These are phyloP conservation scores for Sebastolobus alascanus DNA, from an alignment of 2,797 vertebrate genomes.

Conservation along the genomic window DNA sequence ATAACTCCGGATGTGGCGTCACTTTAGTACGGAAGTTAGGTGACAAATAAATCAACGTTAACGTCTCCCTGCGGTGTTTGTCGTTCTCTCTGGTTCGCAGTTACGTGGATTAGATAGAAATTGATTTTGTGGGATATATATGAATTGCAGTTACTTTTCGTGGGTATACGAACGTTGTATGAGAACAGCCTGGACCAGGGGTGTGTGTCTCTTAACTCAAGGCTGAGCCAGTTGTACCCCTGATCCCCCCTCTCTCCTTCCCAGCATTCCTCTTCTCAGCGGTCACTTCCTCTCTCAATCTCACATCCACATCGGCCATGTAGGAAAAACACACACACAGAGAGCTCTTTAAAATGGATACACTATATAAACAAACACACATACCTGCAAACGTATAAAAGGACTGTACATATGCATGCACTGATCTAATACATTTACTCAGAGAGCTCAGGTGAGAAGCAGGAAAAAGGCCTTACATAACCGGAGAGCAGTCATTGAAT, in stretches of 20 bases:
- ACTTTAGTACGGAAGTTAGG: no score
- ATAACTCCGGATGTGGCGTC: no score
- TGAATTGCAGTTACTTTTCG: no score
- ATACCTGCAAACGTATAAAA: conserved; percentile 23
- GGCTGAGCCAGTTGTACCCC: conserved; percentile 6
- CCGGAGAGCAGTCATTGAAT: conserved; percentile 27
- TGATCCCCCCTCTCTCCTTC: conserved; percentile 35
- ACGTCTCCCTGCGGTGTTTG: no score
- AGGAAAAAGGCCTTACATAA: conserved; percentile 54
- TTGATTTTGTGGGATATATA: no score
- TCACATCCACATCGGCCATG: conserved; percentile 61
- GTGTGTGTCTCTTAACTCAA: conserved; percentile 50
- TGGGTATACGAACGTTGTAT: background rate
- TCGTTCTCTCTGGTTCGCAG: no score
- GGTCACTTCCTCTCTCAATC: conserved; percentile 78
- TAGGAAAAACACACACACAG: conserved; percentile 26
- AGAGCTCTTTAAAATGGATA: background rate
- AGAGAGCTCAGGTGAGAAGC: conserved; percentile 53
- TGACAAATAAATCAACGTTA: no score
- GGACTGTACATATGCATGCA: background rate
- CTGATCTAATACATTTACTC: conserved; percentile 8
- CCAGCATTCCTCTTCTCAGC: conserved; percentile 76
- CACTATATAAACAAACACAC: conserved; percentile 4
- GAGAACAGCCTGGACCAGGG: background rate
- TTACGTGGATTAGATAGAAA: no score